Base-by-base conservation (phyloP, 2,888 invertebrate genomes). In the Lasioglossum figueresi region DNA sequence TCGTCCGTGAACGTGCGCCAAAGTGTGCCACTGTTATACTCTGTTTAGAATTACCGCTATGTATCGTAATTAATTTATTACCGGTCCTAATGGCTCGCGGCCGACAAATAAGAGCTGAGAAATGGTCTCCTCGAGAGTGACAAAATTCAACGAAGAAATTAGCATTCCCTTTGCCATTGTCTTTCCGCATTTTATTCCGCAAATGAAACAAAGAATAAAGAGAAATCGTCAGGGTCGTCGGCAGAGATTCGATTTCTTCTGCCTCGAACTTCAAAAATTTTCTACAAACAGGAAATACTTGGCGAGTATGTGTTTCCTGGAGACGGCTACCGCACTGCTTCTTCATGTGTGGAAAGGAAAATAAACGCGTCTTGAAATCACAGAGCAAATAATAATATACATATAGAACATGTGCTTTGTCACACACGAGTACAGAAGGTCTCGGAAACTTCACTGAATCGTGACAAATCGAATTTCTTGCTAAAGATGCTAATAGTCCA, bases 31-130 rank as follows among this genome's bases (percentile, higher is more conserved):
- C 45, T 63, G 45, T 79, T 43, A n/a, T 45, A 31, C 31, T 63
- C 63, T 66, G 63, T 76, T 63, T 48, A 78, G 72, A 78, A 43
- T 78, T 31, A 23, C 40, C 4, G 40, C 31, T 23, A 23, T 10
- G n/a, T 12, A 34, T 37, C 19, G 40, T 4, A 59, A 59, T 71
- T 72, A 71, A 78, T 78, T 43, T 56, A 40, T 56, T 45, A 45
- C 52, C 14, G 16, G 37, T 23, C 4, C 52, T 37, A 40, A 78
- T 52, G 37, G 43, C 52, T 37, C 6, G 5, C 27, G 19, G 34
- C 23, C n/a, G 48, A 52, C 16, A 27, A 14, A 74, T 52, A 27
- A 52, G 8, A n/a, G 4, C 14, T 5, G 56, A 27, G 31, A 43
- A 76, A 76, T 43, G 2, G 31, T 14, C 12, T 14, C 19, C 14